Evolutionary conservation across 2,113 vertebrate species (phyloP), one percentile per base, ranked within the genome.

Genomic region (Origma solitaria): DNA sequence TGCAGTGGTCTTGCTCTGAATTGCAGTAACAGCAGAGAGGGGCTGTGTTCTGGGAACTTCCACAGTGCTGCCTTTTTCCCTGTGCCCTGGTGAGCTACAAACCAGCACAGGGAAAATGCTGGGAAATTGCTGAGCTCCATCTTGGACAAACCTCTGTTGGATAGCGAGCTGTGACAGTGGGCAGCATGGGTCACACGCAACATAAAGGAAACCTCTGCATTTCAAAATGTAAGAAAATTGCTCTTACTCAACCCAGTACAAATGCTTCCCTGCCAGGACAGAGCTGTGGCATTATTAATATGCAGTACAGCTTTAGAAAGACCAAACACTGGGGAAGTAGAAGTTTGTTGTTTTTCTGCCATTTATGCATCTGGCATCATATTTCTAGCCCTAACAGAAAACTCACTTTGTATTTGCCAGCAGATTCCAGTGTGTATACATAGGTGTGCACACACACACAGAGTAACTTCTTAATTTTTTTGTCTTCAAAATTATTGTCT

Each of bases 121-220:
- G 38, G 42, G 20, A 62, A 47, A 25, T 21, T 90, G 28, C 35
- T 49, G 62, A 42, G 49, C 30, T 81, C 44, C 40, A 50, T 12
- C 28, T 21, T 75, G 72, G 45, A 50, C 31, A 80, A 57, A 50
- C 6, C n/a, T 13, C 35, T 64, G 30, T 1, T 53, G 64, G 44
- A 18, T 72, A 49, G 69, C 33, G 31, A 56, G 15, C 24, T 80
- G 40, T 71, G 42, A 58, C 44, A 64, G 24, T 5, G 21, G 13
- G 62, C 38, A 77, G 22, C 24, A 1, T 6, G 24, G 58, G 13
- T 54, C n/a, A 18, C 27, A n/a, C 3, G 19, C 0, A 2, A 8
- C 2, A 9, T 37, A 44, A 64, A 86, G 49, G 14, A 76, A 91
- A 47, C 31, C 9, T 77, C 31, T 3, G 7, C 1, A 0, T 45